Base-by-base conservation (phyloP, 2,888 invertebrate species). In the Synanthedon myopaeformis region DNA sequence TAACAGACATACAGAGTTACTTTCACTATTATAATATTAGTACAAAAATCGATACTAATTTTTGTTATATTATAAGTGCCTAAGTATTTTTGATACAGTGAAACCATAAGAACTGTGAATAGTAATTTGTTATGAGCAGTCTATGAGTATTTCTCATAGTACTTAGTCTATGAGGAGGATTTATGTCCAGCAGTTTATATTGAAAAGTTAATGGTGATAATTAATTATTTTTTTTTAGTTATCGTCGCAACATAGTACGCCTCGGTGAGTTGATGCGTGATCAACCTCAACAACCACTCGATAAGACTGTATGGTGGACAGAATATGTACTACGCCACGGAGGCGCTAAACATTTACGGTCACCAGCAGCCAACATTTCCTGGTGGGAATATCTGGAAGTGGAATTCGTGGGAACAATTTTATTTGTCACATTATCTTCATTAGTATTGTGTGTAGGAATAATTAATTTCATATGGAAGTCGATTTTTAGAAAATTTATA, bases 291-390 rank as follows among this genome's bases (percentile, higher is more conserved):
- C 50, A 48, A 0, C 52, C 69, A 0, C 52, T 70, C 45, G 72
- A 81, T 45, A 76, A 79, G 6, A 81, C 82, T 0, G 64, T 85
- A 12, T 85, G 83, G 82, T 87, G 86, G 86, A 79, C 74, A n/a
- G 88, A 88, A 60, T 74, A 88, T 60, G 75, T 86, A 3, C 57
- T 85, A 23, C 66, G 82, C 3, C 77, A 84, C 57, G 68, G 73
- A 11, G 79, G 84, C 0, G 77, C 82, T 0, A 61, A 55, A 17
- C 83, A 86, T 57, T 65, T 87, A 3, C 72, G 76, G 10, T 67
- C 79, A 17, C 79, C 81, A 0, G 61, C 66, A 3, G 72, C 72
- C 42, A 68, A 71, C 56, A 65, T 74, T 42, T 52, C 67, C 3
- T 67, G 66, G 66, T 4, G 57, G 0, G 51, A 72, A 23, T 72